A percentile compares a stretch with the other conserved stretches of the same genome.
Conservation (phyloP, 2,797 vertebrate species). For the Lepus townsendii region DNA sequence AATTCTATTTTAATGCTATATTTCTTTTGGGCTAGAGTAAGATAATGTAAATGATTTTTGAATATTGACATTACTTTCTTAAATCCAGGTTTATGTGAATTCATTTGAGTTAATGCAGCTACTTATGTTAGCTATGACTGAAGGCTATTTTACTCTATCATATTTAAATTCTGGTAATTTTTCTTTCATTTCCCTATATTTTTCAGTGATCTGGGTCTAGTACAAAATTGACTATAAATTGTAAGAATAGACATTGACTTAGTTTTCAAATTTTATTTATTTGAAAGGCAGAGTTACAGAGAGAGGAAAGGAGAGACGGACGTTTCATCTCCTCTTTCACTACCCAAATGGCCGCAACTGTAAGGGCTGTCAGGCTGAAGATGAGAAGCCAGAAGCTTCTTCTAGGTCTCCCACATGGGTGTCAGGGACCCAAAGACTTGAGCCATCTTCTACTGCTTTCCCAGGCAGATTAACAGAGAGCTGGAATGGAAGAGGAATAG, state of each 20-base stretch:
- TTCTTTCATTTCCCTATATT: neutral
- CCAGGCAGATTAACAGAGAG: no score
- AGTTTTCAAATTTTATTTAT: no score
- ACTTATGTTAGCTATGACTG: neutral
- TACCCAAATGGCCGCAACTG: no score
- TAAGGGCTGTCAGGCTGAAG: no score
- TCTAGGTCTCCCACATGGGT: no score
- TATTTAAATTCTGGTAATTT: neutral
- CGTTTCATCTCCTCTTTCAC: no score
- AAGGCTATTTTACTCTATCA: neutral
- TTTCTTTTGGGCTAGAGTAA: neutral
- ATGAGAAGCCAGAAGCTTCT: no score
- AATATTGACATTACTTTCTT: neutral
- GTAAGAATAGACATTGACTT: neutral
- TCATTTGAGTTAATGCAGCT: neutral
- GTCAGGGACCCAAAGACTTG: no score
- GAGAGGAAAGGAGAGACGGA: no score
- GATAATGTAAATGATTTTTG: neutral
- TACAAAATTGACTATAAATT: neutral
- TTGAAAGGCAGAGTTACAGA: no score
- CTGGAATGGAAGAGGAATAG: no score
- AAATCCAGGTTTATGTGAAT: neutral
- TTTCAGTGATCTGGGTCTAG: neutral
- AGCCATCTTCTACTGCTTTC: no score
- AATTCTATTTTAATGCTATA: neutral